A percentile compares a stretch with the other conserved stretches of the same genome.
These are phyloP conservation scores for Dreissena polymorpha DNA, from an alignment of 1,140 invertebrate species.

Conservation along the genomic window DNA sequence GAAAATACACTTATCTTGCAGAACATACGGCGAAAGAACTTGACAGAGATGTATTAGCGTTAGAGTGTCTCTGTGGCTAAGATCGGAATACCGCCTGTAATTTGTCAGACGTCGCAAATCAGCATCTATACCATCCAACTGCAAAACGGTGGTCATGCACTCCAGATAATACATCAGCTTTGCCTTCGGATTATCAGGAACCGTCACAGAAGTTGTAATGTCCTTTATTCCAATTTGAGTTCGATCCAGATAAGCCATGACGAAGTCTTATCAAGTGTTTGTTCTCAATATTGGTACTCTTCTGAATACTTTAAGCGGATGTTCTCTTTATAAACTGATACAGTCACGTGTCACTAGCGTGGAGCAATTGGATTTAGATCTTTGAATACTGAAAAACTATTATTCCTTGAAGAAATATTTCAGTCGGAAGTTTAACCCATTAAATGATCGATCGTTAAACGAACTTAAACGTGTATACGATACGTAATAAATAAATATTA, in stretches of 20 bases:
- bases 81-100: constrained; percentile 46
- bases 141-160: constrained; percentile 59
- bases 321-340: too few relatives aligned
- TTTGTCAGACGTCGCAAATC: constrained; percentile 51
- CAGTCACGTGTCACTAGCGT: too few relatives aligned
- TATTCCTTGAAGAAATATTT: too few relatives aligned
- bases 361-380: too few relatives aligned
- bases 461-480: too few relatives aligned
- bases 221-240: constrained; percentile 56
- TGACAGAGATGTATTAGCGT: constrained; percentile 51
- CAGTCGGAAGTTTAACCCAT: too few relatives aligned
- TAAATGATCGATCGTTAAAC: too few relatives aligned
- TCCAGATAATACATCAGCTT: constrained; percentile 65
- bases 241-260: constrained; percentile 46
- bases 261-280: background rate
- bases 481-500: too few relatives aligned
- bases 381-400: too few relatives aligned
- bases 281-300: too few relatives aligned
- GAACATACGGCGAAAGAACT: constrained; percentile 57
- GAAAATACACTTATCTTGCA: constrained; percentile 62
- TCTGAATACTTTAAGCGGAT: too few relatives aligned
- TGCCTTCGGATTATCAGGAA: constrained; percentile 57
- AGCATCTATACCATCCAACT: constrained; percentile 38
- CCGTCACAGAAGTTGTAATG: constrained; percentile 41
- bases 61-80: constrained; percentile 43